phyloP scores from a whole-genome alignment of 2,113 vertebrate species.

The Eulemur macaco region DNA sequence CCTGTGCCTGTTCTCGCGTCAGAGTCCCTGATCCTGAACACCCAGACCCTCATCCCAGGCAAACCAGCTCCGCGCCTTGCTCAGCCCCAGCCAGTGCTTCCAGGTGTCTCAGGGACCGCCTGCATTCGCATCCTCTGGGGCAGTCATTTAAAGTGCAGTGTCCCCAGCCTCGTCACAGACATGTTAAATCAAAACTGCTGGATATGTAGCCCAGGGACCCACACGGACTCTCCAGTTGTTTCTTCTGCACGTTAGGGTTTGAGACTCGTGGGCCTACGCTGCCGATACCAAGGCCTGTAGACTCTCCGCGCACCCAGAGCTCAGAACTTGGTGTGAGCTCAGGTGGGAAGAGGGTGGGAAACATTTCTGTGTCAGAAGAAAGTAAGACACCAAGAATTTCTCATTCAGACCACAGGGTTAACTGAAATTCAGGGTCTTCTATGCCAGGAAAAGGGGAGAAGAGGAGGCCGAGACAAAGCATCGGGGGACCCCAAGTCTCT shows the following conservation, averaged over 20 bases:
- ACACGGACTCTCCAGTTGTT: background rate
- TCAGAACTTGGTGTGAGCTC: background rate
- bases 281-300: background rate
- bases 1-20: background rate
- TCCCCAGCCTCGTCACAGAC: background rate
- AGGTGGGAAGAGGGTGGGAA: background rate
- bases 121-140: background rate
- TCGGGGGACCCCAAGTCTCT: background rate
- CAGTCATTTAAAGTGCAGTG: background rate
- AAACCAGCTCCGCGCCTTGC: background rate
- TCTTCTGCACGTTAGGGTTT: background rate
- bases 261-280: background rate
- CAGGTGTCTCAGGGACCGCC: background rate
- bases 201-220: background rate
- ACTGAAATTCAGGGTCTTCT: background rate
- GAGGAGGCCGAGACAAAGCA: background rate
- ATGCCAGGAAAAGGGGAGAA: background rate
- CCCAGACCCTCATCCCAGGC: background rate
- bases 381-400: background rate
- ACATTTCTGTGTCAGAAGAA: background rate
- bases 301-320: too few relatives aligned
- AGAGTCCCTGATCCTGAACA: background rate
- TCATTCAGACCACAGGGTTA: background rate
- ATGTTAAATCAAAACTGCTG: background rate
- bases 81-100: too few relatives aligned